A percentile compares a stretch with the other conserved stretches of the same genome.
Conservation (phyloP, 2,888 invertebrate genomes). For the Hirtodrosophila duncani region DNA sequence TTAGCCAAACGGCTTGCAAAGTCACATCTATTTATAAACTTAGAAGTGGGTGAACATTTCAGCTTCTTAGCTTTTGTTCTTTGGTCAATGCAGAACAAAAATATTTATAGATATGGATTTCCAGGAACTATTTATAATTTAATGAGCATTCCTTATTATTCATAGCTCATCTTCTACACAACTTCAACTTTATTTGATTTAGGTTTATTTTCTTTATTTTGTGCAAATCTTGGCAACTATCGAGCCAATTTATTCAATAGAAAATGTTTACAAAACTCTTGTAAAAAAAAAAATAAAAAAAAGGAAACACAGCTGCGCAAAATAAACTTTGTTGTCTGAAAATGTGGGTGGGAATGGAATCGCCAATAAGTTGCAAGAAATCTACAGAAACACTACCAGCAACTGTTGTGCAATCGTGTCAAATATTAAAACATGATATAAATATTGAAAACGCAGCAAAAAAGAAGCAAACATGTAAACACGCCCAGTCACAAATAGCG, state of each 20-base stretch:
- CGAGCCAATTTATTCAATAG: slow-evolving; percentile 57
- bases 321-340: slow-evolving; percentile 29
- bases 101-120: too few species aligned
- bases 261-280: slow-evolving; percentile 28
- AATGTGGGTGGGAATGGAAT: too few species aligned
- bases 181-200: slow-evolving; percentile 24
- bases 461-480: slow-evolving; percentile 17
- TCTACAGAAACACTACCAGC: slow-evolving; percentile 15
- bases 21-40: too few species aligned
- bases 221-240: slow-evolving; percentile 27
- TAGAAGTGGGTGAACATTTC: too few species aligned
- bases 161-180: too few species aligned
- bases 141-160: too few species aligned
- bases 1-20: too few species aligned
- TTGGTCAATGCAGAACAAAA: too few species aligned
- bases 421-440: slow-evolving; percentile 74
- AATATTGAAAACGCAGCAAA: slow-evolving; percentile 58
- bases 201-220: slow-evolving; percentile 15
- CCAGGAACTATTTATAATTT: too few species aligned
- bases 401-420: slow-evolving; percentile 67
- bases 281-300: slow-evolving; percentile 1
- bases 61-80: too few species aligned
- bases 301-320: slow-evolving; percentile 2
- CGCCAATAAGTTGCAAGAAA: too few species aligned
- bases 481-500: slow-evolving; percentile 9